These are phyloP conservation scores for Meta bourneti DNA, from an alignment of 2,888 invertebrate species.

Conservation along the genomic window DNA sequence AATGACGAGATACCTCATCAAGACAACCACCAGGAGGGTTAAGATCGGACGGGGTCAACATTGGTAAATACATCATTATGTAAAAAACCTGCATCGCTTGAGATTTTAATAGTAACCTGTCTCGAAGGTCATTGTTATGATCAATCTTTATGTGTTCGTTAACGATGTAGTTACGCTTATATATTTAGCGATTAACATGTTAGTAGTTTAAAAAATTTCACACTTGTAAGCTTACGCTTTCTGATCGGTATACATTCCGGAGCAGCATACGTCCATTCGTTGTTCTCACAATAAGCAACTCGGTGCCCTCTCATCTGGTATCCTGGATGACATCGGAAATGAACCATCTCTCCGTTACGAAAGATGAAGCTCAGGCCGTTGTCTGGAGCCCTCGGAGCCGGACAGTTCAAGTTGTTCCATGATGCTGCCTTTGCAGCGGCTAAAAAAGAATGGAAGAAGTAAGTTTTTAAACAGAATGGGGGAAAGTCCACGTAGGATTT, in stretches of 20 bases:
- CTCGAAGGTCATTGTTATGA: too few relatives aligned
- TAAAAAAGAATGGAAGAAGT: slow-evolving; percentile 8
- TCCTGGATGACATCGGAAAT: slow-evolving; percentile 74
- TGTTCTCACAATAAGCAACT: slow-evolving; percentile 65
- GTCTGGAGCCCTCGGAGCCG: slow-evolving; percentile 74
- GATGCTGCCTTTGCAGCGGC: slow-evolving; percentile 5
- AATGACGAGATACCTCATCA: too few relatives aligned
- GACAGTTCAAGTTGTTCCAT: slow-evolving; percentile 72
- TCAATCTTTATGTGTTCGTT: too few relatives aligned
- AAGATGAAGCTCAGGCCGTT: slow-evolving; percentile 76
- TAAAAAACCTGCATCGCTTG: too few relatives aligned
- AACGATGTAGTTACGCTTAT: too few relatives aligned
- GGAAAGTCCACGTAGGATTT: too few relatives aligned
- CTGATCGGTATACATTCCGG: slow-evolving; percentile 67
- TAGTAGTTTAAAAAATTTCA: too few relatives aligned
- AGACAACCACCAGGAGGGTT: too few relatives aligned
- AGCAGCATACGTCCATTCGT: slow-evolving; percentile 59
- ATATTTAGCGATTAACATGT: too few relatives aligned
- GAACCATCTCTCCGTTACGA: slow-evolving; percentile 71
- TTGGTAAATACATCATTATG: too few relatives aligned
- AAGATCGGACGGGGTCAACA: too few relatives aligned
- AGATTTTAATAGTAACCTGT: too few relatives aligned
- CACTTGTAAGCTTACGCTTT: slow-evolving; percentile 35
- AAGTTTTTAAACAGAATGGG: neutral
- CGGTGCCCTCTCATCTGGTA: slow-evolving; percentile 68